These are phyloP conservation scores for Euplagia quadripunctaria DNA, from an alignment of 2,888 invertebrate genomes.

Conservation along the genomic window DNA sequence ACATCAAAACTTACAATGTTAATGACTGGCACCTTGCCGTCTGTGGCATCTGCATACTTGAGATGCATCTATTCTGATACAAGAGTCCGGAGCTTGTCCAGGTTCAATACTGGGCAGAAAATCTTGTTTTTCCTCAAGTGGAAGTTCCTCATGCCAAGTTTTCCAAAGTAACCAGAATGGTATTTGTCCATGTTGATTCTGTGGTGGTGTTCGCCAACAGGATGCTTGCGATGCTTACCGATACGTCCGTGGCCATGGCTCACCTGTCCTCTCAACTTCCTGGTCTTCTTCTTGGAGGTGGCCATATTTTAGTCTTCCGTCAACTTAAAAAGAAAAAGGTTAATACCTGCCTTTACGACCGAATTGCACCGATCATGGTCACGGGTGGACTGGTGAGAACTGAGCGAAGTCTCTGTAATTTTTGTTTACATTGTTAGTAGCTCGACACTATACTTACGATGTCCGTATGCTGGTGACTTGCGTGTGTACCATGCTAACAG, in stretches of 20 bases:
- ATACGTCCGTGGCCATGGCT: conserved; percentile 99
- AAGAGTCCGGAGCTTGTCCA: conserved; percentile 99
- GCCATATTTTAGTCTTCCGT: conserved; percentile 86
- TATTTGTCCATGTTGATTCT: conserved; percentile 99
- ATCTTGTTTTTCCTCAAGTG: conserved; percentile 96
- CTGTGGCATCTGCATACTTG: conserved; percentile 93
- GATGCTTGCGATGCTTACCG: conserved; percentile 99
- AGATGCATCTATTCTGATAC: conserved; percentile 96
- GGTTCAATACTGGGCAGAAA: conserved; percentile 97
- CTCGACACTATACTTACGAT: too few relatives aligned
- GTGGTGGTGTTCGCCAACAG: conserved; percentile 99
- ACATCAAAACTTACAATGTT: conserved; percentile 90
- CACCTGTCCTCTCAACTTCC: conserved; percentile 99
- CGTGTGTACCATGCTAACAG: too few relatives aligned
- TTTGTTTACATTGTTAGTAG: too few relatives aligned
- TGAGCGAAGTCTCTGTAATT: too few relatives aligned
- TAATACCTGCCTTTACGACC: too few relatives aligned
- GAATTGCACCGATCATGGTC: too few relatives aligned
- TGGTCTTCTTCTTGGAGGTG: conserved; percentile 98
- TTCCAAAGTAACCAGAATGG: conserved; percentile 99
- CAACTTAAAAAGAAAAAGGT: conserved; percentile 64
- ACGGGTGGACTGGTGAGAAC: too few relatives aligned
- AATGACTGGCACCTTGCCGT: conserved; percentile 98
- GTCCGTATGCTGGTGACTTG: too few relatives aligned
- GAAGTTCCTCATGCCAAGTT: conserved; percentile 99